A percentile compares a stretch with the other conserved stretches of the same genome.
Conservation (phyloP, 2,797 vertebrate species). For the Anolis apletophallus region DNA sequence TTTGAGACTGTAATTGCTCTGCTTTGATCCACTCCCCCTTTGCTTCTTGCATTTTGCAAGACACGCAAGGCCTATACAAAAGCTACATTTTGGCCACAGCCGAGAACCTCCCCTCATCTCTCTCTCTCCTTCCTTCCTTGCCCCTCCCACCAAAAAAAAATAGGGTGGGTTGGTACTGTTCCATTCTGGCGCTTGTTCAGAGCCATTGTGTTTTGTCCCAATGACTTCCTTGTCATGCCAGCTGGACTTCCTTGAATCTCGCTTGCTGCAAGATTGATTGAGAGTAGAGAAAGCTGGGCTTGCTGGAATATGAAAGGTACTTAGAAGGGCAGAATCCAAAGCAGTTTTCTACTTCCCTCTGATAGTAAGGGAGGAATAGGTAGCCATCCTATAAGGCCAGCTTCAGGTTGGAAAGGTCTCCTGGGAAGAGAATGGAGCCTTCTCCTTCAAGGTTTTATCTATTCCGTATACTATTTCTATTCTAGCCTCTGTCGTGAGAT, state of each 20-base stretch:
- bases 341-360: not conserved
- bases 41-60: not conserved
- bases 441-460: not conserved
- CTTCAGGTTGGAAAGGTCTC: not conserved
- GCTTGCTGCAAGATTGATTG: constrained; percentile 8
- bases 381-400: not conserved
- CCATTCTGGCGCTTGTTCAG: not conserved
- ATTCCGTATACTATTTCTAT: too few species aligned
- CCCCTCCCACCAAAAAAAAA: not conserved
- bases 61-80: not conserved
- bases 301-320: not conserved
- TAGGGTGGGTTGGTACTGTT: not conserved
- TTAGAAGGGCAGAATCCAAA: not conserved
- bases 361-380: not conserved
- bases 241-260: constrained; percentile 26
- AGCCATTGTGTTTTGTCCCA: constrained; percentile 39
- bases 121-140: not conserved
- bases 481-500: too few species aligned
- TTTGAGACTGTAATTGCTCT: not conserved
- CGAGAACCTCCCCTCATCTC: not conserved
- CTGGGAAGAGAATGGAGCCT: not conserved
- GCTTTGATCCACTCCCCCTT: rapidly evolving
- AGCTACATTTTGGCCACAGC: not conserved
- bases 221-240: constrained; percentile 41
- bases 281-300: not conserved